phyloP scores from a whole-genome alignment of 2,888 invertebrate species.

The Drosophila paucipuncta region DNA sequence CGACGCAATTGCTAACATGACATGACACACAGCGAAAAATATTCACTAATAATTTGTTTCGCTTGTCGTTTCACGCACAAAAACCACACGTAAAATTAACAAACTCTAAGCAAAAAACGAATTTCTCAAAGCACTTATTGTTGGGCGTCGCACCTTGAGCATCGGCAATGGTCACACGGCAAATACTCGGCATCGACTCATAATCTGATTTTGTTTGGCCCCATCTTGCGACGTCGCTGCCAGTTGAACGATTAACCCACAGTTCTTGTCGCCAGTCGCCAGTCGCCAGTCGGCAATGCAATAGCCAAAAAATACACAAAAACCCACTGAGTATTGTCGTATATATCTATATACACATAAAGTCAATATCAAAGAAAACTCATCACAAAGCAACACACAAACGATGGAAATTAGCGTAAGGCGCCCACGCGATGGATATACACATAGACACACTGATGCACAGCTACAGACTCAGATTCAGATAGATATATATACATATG shows the following conservation, averaged over 20 bases:
- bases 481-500: conserved; percentile 1
- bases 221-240: conserved; percentile 55
- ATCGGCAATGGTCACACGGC: conserved; percentile 64
- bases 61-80: conserved; percentile 16
- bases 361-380: conserved; percentile 58
- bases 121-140: conserved; percentile 22
- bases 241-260: conserved; percentile 64
- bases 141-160: conserved; percentile 63
- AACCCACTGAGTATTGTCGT: conserved; percentile 33
- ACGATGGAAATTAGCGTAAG: conserved; percentile 59
- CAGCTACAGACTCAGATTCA: conserved; percentile 12
- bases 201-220: conserved; percentile 71
- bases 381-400: conserved; percentile 44
- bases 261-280: conserved; percentile 42
- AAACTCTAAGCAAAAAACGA: neutral
- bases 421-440: conserved; percentile 57
- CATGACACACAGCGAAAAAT: conserved; percentile 39
- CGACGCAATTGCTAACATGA: conserved; percentile 18
- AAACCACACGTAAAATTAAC: conserved; percentile 10
- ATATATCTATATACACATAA: conserved; percentile 38
- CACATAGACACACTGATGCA: conserved; percentile 25
- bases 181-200: conserved; percentile 61
- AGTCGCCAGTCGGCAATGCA: conserved; percentile 56
- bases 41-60: conserved; percentile 30
- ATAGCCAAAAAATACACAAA: conserved; percentile 53